These are phyloP conservation scores for Autographa gamma DNA, from an alignment of 2,888 invertebrate genomes.

Conservation along the genomic window DNA sequence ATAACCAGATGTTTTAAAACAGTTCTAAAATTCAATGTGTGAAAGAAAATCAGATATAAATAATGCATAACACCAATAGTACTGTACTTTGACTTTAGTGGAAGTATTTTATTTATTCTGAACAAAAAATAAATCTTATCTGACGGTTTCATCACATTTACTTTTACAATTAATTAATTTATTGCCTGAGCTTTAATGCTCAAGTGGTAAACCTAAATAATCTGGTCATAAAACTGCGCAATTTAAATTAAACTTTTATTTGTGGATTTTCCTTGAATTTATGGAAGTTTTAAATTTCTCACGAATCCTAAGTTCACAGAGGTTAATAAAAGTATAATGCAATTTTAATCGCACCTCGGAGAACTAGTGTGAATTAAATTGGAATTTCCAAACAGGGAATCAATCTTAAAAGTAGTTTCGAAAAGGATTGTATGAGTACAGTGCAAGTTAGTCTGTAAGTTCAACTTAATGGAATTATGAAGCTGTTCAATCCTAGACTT, in stretches of 20 bases:
- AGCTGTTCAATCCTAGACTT: constrained; percentile 14
- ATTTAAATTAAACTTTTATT: constrained; percentile 30
- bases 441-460: neutral
- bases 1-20: too few species aligned
- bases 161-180: neutral
- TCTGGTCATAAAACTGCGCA: neutral
- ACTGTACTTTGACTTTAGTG: too few species aligned
- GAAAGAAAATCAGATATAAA: too few species aligned
- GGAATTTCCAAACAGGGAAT: constrained; percentile 60
- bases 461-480: constrained; percentile 25
- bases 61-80: too few species aligned
- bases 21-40: too few species aligned
- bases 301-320: constrained; percentile 12
- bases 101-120: too few species aligned
- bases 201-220: constrained; percentile 4
- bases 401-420: constrained; percentile 22
- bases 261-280: constrained; percentile 49
- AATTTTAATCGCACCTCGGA: constrained; percentile 30
- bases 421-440: neutral
- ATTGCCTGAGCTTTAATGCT: neutral
- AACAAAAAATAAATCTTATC: too few species aligned
- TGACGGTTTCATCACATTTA: neutral
- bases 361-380: constrained; percentile 57
- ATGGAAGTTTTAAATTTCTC: constrained; percentile 35
- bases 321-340: constrained; percentile 40